phyloP scores from a whole-genome alignment of 1,140 invertebrate genomes.

The Sinonovacula constricta region DNA sequence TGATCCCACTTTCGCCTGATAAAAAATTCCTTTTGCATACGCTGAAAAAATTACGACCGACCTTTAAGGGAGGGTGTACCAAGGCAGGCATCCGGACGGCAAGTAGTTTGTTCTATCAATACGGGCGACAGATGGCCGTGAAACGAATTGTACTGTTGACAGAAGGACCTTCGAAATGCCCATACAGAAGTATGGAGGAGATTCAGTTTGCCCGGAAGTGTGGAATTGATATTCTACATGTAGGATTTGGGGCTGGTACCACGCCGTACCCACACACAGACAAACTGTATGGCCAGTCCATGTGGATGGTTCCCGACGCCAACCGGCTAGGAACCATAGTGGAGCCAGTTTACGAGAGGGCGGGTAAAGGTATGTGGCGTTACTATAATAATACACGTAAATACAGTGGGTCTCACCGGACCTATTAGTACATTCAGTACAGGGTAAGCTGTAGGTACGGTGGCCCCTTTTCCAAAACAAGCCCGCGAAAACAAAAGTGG shows the following conservation, averaged over 20 bases:
- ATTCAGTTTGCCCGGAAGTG: conserved; percentile 18
- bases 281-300: neutral
- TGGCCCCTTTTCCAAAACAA: too few species aligned
- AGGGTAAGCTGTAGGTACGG: too few species aligned
- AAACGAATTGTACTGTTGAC: conserved; percentile 40
- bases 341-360: conserved; percentile 31
- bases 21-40: conserved; percentile 32
- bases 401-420: too few species aligned
- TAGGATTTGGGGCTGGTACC: conserved; percentile 20
- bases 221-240: conserved; percentile 45
- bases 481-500: too few species aligned
- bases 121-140: conserved; percentile 36
- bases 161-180: conserved; percentile 13
- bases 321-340: conserved; percentile 10
- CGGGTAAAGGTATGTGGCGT: conserved; percentile 25
- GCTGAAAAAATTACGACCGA: conserved; percentile 14
- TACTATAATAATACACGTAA: too few species aligned
- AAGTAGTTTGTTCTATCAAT: conserved; percentile 44
- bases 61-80: conserved; percentile 36
- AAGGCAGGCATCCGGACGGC: conserved; percentile 41
- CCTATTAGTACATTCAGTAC: too few species aligned
- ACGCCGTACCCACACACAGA: neutral
- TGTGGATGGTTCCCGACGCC: conserved; percentile 24
- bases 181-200: conserved; percentile 34
- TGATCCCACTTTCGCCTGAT: conserved; percentile 30